These are phyloP conservation scores for Gorsachius magnificus DNA, from an alignment of 2,797 vertebrate species.

Conservation along the genomic window DNA sequence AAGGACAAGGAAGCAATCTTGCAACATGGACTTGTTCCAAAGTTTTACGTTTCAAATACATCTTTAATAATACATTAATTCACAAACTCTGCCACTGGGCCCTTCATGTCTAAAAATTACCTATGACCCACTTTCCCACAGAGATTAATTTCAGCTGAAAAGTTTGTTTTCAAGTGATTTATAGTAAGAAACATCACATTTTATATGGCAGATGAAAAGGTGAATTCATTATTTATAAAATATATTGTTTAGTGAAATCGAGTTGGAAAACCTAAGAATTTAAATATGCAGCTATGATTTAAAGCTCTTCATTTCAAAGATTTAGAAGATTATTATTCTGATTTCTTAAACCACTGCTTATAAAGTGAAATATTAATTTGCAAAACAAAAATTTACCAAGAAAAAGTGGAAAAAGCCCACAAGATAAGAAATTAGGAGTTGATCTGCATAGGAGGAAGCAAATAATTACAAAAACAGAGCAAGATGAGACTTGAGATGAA, in stretches of 20 bases:
- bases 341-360: not conserved
- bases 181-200: constrained; percentile 24
- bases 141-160: not conserved
- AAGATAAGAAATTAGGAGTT: not conserved
- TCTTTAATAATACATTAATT: not conserved
- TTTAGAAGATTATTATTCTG: not conserved
- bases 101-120: not conserved
- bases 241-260: constrained; percentile 26
- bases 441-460: not conserved
- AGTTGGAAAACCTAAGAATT: not conserved
- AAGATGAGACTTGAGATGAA: not conserved
- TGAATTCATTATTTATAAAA: constrained; percentile 49
- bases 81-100: not conserved
- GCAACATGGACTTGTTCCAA: not conserved
- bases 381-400: not conserved
- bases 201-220: constrained; percentile 32
- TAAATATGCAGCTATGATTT: not conserved
- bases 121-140: constrained; percentile 2
- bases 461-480: not conserved
- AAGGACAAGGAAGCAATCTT: not conserved
- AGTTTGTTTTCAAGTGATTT: constrained; percentile 38
- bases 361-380: not conserved
- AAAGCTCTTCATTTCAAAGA: not conserved
- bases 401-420: not conserved
- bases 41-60: not conserved